phyloP scores from a whole-genome alignment of 2,888 invertebrate species.

The Lasioglossum zephyrum region DNA sequence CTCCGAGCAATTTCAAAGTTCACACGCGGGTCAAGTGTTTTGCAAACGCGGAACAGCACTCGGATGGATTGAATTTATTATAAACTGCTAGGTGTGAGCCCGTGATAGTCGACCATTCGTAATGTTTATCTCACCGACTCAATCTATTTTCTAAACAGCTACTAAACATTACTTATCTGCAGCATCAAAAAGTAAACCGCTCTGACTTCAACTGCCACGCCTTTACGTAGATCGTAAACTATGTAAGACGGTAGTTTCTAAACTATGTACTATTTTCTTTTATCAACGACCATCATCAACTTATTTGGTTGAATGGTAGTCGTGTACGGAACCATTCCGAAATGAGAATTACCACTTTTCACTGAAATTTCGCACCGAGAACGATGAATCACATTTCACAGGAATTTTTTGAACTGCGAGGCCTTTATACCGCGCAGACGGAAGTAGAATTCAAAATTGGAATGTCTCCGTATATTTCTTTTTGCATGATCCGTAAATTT shows the following conservation, averaged over 20 bases:
- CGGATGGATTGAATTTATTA: not conserved
- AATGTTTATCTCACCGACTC: not conserved
- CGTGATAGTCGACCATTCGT: not conserved
- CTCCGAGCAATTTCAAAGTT: not conserved
- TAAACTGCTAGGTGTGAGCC: not conserved
- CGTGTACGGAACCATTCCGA: not conserved
- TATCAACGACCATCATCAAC: not conserved
- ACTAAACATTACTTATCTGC: not conserved
- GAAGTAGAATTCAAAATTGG: not conserved
- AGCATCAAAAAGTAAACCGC: not conserved
- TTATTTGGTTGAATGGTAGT: not conserved
- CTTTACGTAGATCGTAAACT: not conserved
- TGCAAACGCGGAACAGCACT: not conserved
- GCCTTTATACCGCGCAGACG: not conserved
- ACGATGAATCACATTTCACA: not conserved
- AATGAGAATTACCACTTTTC: not conserved
- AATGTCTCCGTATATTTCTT: not conserved
- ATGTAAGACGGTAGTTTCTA: constrained; percentile 10
- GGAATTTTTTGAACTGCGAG: not conserved
- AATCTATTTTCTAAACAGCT: not conserved
- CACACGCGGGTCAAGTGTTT: not conserved
- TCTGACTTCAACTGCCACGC: not conserved
- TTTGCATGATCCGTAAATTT: not conserved
- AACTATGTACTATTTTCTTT: not conserved
- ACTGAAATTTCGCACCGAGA: not conserved